Percentiles rank a stretch among this genome's conserved stretches.
Conservation (phyloP, 2,797 vertebrate genomes). For the Amblyraja radiata region DNA sequence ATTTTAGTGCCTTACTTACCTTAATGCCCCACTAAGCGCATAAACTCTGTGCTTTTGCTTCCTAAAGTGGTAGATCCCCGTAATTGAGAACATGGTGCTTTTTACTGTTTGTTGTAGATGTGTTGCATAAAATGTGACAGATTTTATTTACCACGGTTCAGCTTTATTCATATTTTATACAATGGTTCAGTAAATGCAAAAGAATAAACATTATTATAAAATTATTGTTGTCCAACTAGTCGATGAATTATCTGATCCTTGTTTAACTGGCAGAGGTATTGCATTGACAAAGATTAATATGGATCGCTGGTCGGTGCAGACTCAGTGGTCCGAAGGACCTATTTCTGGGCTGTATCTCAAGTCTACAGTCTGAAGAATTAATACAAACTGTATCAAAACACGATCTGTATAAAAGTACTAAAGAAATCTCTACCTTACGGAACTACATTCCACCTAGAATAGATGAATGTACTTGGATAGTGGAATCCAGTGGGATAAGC, state of each 20-base stretch:
- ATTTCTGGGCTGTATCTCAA: too few relatives aligned
- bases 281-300: too few relatives aligned
- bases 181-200: conserved; percentile 14
- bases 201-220: conserved; percentile 24
- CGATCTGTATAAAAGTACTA: too few relatives aligned
- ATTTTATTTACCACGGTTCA: conserved; percentile 15
- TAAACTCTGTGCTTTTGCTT: neutral
- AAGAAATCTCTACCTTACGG: too few relatives aligned
- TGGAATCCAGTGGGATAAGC: too few relatives aligned
- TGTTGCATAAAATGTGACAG: neutral
- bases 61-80: neutral
- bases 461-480: too few relatives aligned
- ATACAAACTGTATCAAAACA: too few relatives aligned
- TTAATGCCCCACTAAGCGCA: neutral
- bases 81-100: conserved; percentile 27
- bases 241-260: neutral
- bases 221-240: neutral
- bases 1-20: conserved; percentile 29
- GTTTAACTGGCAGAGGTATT: neutral
- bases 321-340: too few relatives aligned
- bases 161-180: conserved; percentile 20
- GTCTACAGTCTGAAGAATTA: too few relatives aligned
- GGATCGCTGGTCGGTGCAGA: too few relatives aligned
- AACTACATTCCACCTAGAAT: too few relatives aligned
- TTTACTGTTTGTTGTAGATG: neutral